Percentiles rank a stretch among this genome's conserved stretches.
phyloP scores from a whole-genome alignment of 2,113 vertebrate genomes.

The Eudorcas thomsonii region DNA sequence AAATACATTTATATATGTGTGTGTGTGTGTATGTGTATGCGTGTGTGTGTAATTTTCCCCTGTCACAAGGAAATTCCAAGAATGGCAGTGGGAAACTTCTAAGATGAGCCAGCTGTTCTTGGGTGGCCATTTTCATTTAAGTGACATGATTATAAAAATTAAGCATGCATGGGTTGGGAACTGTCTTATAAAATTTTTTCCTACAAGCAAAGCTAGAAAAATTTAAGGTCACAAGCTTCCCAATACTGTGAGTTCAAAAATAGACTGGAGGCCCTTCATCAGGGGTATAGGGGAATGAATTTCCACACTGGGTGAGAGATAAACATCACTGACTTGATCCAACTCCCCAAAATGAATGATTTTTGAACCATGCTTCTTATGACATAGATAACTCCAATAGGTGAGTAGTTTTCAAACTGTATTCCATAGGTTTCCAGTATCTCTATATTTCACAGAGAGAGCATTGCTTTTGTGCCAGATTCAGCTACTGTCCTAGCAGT shows the following conservation, averaged over 20 bases:
- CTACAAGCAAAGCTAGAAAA: not conserved
- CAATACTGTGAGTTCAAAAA: not conserved
- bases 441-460: not conserved
- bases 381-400: not conserved
- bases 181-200: conserved; percentile 17
- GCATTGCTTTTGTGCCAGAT: not conserved
- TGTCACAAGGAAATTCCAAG: not conserved
- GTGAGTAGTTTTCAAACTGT: not conserved
- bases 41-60: not conserved
- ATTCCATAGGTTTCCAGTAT: not conserved
- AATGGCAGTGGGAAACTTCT: not conserved
- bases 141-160: conserved; percentile 33
- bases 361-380: not conserved
- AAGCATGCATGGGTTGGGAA: not conserved
- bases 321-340: not conserved
- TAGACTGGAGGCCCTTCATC: not conserved
- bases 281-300: not conserved
- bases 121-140: conserved; percentile 2
- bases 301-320: not conserved
- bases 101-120: conserved; percentile 8
- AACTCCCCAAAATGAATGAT: not conserved
- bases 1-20: not conserved
- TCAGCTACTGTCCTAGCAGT: not conserved
- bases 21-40: not conserved
- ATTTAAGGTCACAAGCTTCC: not conserved